Evolutionary conservation across 2,888 invertebrate species (phyloP), one percentile per base, ranked within the genome.

Genomic region (Andrena chrysosceles): DNA sequence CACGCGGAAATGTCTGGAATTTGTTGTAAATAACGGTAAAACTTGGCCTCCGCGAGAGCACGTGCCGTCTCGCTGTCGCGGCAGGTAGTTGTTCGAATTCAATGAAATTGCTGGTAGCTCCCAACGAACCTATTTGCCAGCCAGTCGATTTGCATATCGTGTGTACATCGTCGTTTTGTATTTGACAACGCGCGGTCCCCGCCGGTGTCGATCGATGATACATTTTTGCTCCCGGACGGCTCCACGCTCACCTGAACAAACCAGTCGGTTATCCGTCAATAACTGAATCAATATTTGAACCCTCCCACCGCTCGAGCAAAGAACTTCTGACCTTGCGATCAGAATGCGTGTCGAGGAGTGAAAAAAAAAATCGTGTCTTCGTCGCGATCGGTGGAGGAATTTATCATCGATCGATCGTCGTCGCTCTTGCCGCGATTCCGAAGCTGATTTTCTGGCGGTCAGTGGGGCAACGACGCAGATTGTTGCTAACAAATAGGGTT

Each of bases 181-280:
- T 73, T 66, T 35, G 42, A 20, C 62, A 33, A 66, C 77, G 35
- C 69, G 42, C 42, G 42, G 42, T 4, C 42, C 42, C 16, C 42
- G 42, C 16, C 42, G 42, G 42, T 35, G 70, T 69, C 85, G 79
- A 73, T 67, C 76, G 77, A 33, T 26, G 29, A 42, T 76, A 66
- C 68, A 48, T 66, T 56, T 62, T 64, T 63, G 74, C 56, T 54
- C 69, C 74, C 23, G 42, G 70, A 64, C 79, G 66, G 62, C 67
- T 75, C 59, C 63, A 52, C 64, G 56, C 71, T 78, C 87, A 89
- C 87, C 83, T 88, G 88, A 77, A 72, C 81, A 87, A 89, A 88
- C 81, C 69, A 31, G 66, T 29, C 66, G 67, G 31, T 64, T 87
- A 72, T 87, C 85, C 78, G 82, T 77, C 83, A 64, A 77, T 78